These are phyloP conservation scores for Trachymyrmex cornetzi DNA, from an alignment of 1,140 invertebrate species.

Conservation along the genomic window DNA sequence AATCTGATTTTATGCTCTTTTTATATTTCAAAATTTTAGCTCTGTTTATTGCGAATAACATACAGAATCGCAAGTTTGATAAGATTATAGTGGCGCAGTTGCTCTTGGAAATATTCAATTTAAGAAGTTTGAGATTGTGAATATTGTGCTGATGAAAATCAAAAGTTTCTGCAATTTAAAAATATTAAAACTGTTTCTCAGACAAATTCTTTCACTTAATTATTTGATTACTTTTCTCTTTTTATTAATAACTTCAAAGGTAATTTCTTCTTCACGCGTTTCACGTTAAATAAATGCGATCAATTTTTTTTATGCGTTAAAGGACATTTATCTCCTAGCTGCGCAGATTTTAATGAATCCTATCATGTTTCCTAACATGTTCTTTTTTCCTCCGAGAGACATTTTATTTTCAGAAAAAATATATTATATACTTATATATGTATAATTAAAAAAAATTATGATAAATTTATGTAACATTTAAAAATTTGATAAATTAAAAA, in stretches of 20 bases:
- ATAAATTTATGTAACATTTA: background rate
- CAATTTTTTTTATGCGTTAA: background rate
- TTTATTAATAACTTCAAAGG: background rate
- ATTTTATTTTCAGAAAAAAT: background rate
- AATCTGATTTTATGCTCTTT: background rate
- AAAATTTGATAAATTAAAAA: background rate
- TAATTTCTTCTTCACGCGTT: background rate
- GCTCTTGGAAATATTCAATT: constrained; percentile 32
- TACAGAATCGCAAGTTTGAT: background rate
- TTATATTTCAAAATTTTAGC: constrained; percentile 15
- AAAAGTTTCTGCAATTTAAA: background rate
- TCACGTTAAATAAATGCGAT: background rate
- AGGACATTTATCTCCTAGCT: constrained; percentile 13
- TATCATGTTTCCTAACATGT: background rate
- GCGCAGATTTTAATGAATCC: constrained; percentile 26
- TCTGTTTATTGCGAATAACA: constrained; percentile 9
- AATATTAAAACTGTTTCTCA: background rate
- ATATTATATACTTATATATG: background rate
- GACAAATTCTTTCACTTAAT: constrained; percentile 4
- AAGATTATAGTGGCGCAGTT: background rate
- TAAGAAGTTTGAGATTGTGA: constrained; percentile 12
- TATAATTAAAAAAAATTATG: background rate
- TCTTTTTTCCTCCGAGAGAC: background rate
- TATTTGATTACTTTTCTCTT: background rate
- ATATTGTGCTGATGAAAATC: background rate